Conservation (phyloP, 37 sponge, comb jelly and placozoan species). For the Aplysina aerophoba region DNA sequence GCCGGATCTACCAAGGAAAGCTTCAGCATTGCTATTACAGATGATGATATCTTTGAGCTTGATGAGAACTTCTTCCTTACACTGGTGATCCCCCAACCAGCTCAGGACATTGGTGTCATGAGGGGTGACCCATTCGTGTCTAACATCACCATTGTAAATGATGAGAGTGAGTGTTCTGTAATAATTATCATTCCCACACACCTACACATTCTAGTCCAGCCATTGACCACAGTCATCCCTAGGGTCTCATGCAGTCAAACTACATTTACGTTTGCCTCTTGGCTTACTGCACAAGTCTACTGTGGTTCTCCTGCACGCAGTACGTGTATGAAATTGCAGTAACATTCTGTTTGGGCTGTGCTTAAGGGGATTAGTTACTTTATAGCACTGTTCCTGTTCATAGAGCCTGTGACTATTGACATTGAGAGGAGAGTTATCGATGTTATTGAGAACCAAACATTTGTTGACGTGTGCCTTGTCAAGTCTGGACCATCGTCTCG, state of each 20-base stretch:
- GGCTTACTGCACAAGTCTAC: too few species aligned
- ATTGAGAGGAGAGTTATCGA: background rate
- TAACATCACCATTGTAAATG: constrained; percentile 20
- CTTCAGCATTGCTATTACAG: background rate
- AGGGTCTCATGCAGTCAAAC: too few species aligned
- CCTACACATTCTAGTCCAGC: too few species aligned
- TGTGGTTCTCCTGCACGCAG: too few species aligned
- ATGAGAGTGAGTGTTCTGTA: constrained; percentile 35
- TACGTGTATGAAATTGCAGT: too few species aligned
- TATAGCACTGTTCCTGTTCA: too few species aligned
- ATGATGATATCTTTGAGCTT: constrained; percentile 27
- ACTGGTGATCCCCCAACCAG: background rate
- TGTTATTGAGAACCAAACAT: background rate
- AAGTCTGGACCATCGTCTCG: constrained; percentile 20
- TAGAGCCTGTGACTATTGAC: background rate
- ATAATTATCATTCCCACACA: too few species aligned
- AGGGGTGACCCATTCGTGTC: background rate
- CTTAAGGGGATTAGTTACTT: too few species aligned
- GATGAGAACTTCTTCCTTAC: background rate
- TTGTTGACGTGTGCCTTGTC: constrained; percentile 13
- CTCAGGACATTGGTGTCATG: background rate
- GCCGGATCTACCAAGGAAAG: background rate
- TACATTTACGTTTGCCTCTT: too few species aligned
- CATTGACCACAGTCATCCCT: too few species aligned
- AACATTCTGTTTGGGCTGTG: too few species aligned